These are phyloP conservation scores for Arnoldichthys spilopterus DNA, from an alignment of 2,797 vertebrate genomes.

Conservation along the genomic window DNA sequence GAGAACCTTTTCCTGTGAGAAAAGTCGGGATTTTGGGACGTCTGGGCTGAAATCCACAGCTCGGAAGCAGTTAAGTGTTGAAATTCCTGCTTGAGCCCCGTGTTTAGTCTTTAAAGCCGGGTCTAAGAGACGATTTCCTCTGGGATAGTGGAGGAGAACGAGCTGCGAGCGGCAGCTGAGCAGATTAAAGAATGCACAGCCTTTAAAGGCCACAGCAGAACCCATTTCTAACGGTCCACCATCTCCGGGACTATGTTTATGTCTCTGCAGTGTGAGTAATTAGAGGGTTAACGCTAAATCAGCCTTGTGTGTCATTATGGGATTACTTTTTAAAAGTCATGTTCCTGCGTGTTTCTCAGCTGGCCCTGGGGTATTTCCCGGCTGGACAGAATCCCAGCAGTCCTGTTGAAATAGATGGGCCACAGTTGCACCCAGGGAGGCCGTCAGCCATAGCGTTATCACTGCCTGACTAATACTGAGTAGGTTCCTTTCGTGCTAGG, in stretches of 20 bases:
- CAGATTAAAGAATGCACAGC: background rate
- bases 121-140: background rate
- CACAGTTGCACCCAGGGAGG: background rate
- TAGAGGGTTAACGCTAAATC: background rate
- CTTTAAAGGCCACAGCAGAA: background rate
- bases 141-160: background rate
- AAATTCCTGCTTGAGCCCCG: background rate
- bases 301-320: background rate
- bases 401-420: background rate
- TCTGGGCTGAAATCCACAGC: background rate
- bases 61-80: background rate
- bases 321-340: background rate
- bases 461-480: background rate
- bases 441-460: background rate
- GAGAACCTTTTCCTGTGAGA: background rate
- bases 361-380: too few relatives aligned
- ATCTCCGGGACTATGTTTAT: background rate
- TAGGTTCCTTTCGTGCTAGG: background rate
- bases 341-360: background rate
- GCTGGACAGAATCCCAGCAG: background rate
- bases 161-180: background rate
- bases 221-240: background rate
- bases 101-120: background rate
- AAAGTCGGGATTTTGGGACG: background rate
- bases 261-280: background rate